phyloP scores from a whole-genome alignment of 2,113 vertebrate species.

The Corythoichthys haematopterus region DNA sequence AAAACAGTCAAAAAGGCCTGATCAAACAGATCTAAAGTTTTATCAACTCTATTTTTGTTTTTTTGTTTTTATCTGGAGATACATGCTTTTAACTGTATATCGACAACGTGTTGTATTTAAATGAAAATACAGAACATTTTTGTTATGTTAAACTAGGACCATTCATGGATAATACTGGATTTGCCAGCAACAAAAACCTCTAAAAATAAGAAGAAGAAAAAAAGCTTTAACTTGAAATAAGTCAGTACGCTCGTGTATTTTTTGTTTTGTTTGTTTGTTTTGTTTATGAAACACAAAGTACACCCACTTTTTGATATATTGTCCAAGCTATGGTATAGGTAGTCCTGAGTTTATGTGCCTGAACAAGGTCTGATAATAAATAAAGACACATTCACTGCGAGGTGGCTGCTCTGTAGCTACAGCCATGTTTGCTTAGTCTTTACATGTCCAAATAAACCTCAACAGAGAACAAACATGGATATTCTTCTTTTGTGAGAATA shows the following conservation, averaged over 20 bases:
- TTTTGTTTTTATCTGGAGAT: background rate
- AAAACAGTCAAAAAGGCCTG: background rate
- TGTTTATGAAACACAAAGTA: background rate
- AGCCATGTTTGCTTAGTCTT: slow-evolving; percentile 17
- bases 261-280: slow-evolving; percentile 10
- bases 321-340: slow-evolving; percentile 1
- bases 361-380: slow-evolving; percentile 4
- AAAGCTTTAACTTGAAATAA: slow-evolving; percentile 23
- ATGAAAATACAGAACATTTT: slow-evolving; percentile 36
- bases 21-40: no score
- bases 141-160: slow-evolving; percentile 26
- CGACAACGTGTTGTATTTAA: background rate
- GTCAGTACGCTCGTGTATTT: slow-evolving; percentile 34
- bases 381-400: background rate
- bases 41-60: background rate
- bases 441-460: background rate
- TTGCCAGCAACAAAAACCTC: background rate
- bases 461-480: no score
- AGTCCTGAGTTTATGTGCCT: slow-evolving; percentile 38
- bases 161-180: slow-evolving; percentile 11
- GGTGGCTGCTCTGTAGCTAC: slow-evolving; percentile 14
- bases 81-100: background rate
- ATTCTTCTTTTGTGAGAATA: no score
- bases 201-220: slow-evolving; percentile 17
- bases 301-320: slow-evolving; percentile 14